Evolutionary conservation across 2,113 vertebrate genomes (phyloP), one percentile per base, ranked within the genome.

Genomic region (Callorhinus ursinus): DNA sequence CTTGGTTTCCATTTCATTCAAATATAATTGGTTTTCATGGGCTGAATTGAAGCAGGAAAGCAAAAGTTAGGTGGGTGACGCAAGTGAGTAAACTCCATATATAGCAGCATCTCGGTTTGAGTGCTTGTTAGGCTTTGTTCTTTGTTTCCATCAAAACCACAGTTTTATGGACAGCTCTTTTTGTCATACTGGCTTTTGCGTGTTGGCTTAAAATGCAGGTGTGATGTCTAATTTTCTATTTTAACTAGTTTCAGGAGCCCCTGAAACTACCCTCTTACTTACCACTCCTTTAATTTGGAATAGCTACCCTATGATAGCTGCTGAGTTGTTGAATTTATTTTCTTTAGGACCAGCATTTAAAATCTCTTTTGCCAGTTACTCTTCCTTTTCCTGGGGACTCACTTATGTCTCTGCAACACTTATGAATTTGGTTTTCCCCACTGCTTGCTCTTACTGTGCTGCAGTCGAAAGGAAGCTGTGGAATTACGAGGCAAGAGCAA

Each of bases 1-100:
- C 77, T 97, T 83, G 76, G 80, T 93, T 95, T 94, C 72, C 81
- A 83, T 95, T 96, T 95, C 94, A 88, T 97, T 84, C 94, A 72
- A 67, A 19, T 88, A 72, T 88, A 96, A 93, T 95, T 96, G 97
- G 84, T 87, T 97, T 97, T 88, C 92, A 69, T 90, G 90, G 61
- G 26, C 81, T 53, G 95, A 97, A 57, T 90, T 89, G 80, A 90
- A 80, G 59, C 69, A 79, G 93, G 65, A 88, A 96, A 72, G 80
- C 88, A 77, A 12, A 95, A 95, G 92, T 95, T 95, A n/a, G 61
- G 39, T 61, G 14, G 51, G 61, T 59, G 59, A 92, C 71, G 3
- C 28, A 51, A 77, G 53, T 72, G 72, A 77, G 31, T 90, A 88
- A 21, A 21, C n/a, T 89, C 79, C 13, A 4, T 39, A 2, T 15